Percentiles rank a stretch among this genome's conserved stretches.
Conservation (phyloP, 2,888 invertebrate species). For the Lottia gigantea region DNA sequence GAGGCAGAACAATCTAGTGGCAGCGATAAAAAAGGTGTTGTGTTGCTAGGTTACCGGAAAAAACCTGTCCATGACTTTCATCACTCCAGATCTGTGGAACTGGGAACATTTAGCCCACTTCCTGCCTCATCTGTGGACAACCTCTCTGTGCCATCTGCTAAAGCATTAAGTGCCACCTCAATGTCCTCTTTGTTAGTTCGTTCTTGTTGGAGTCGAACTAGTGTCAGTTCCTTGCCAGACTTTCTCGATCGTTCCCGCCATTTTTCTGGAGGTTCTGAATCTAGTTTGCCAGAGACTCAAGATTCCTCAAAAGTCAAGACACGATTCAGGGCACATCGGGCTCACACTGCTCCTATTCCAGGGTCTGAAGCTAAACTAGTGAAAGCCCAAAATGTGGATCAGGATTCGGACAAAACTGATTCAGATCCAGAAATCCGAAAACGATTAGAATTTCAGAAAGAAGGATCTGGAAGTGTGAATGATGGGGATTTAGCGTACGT, state of each 20-base stretch:
- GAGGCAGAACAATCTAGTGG: constrained; percentile 49
- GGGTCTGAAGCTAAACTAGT: constrained; percentile 1
- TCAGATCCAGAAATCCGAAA: constrained; percentile 17
- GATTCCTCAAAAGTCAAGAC: constrained; percentile 8
- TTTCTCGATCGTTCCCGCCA: constrained; percentile 33
- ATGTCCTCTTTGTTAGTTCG: constrained; percentile 52
- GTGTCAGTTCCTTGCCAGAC: constrained; percentile 65
- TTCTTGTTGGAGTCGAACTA: constrained; percentile 53
- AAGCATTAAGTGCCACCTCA: constrained; percentile 38
- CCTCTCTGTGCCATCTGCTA: constrained; percentile 21
- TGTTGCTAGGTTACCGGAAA: constrained; percentile 63
- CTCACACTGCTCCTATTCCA: constrained; percentile 28
- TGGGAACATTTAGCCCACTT: constrained; percentile 62
- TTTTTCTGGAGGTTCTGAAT: constrained; percentile 11
- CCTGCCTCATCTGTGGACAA: constrained; percentile 27
- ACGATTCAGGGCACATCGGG: constrained; percentile 23
- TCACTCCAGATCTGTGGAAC: constrained; percentile 40
- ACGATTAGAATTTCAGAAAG: constrained; percentile 33
- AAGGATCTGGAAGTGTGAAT: constrained; percentile 36
- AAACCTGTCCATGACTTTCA: constrained; percentile 38
- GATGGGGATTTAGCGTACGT: constrained; percentile 23
- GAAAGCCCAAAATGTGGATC: neutral
- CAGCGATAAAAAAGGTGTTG: constrained; percentile 41
- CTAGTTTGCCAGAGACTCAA: constrained; percentile 4
- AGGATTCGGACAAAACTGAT: neutral